These are phyloP conservation scores for Seriola rivoliana DNA, from an alignment of 2,113 vertebrate species.

Conservation along the genomic window DNA sequence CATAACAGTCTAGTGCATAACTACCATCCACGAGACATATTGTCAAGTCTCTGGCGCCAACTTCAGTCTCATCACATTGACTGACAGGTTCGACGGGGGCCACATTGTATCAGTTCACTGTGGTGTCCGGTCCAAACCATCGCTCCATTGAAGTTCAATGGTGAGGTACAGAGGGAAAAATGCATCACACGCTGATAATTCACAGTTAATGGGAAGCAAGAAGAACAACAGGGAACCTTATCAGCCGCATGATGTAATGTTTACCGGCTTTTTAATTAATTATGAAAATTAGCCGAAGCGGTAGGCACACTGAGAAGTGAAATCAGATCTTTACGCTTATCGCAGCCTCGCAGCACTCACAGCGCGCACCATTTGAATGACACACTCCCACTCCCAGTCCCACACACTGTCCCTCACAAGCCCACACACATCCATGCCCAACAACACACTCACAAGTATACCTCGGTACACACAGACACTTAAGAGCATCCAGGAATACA, in stretches of 20 bases:
- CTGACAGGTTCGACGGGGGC: conserved; percentile 63
- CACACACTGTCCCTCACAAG: conserved; percentile 22
- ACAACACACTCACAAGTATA: background rate
- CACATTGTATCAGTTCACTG: conserved; percentile 26
- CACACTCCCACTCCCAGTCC: conserved; percentile 14
- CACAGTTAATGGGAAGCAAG: conserved; percentile 65
- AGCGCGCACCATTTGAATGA: conserved; percentile 68
- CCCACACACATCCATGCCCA: conserved; percentile 10
- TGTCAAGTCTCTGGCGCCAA: conserved; percentile 18
- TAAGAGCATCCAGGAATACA: conserved; percentile 19
- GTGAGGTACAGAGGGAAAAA: conserved; percentile 42
- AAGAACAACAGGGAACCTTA: conserved; percentile 77
- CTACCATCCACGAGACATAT: conserved; percentile 1
- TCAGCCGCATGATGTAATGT: conserved; percentile 79
- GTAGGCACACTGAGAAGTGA: conserved; percentile 73
- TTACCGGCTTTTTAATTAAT: conserved; percentile 84
- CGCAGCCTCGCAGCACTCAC: conserved; percentile 71
- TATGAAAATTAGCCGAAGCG: conserved; percentile 81
- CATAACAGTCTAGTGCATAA: background rate
- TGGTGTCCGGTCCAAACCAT: conserved; percentile 42
- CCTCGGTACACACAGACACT: background rate
- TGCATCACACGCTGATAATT: conserved; percentile 63
- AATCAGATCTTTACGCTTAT: conserved; percentile 83
- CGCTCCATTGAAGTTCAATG: conserved; percentile 53
- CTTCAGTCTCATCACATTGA: conserved; percentile 63